A percentile compares a stretch with the other conserved stretches of the same genome.
Conservation (phyloP, 2,888 invertebrate species). For the Limnephilus auricula region DNA sequence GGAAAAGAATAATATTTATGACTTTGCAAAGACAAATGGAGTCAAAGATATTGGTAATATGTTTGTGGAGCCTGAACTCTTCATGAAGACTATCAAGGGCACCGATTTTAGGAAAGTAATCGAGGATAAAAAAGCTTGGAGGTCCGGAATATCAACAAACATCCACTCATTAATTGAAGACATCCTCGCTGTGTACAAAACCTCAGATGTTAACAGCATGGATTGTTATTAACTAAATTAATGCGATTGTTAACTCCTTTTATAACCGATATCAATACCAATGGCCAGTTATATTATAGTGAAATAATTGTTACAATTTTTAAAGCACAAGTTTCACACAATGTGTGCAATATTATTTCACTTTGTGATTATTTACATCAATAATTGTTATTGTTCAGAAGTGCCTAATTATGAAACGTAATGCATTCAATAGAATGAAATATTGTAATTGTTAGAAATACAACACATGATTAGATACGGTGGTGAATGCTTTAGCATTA, state of each 20-base stretch:
- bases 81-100: slow-evolving; percentile 77
- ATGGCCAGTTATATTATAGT: background rate
- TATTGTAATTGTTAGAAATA: background rate
- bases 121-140: slow-evolving; percentile 82
- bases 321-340: background rate
- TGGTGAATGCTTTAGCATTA: background rate
- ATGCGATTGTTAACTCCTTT: background rate
- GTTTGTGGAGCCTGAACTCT: slow-evolving; percentile 77
- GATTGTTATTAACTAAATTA: slow-evolving; percentile 82
- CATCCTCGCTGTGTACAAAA: slow-evolving; percentile 81
- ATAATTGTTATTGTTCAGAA: background rate
- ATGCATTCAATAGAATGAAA: background rate
- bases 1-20: slow-evolving; percentile 68
- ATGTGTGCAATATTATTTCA: slow-evolving; percentile 2
- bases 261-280: background rate
- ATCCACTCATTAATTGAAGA: slow-evolving; percentile 86
- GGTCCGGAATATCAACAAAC: slow-evolving; percentile 81
- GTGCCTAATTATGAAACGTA: background rate
- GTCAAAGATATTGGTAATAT: slow-evolving; percentile 71
- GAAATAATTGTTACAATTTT: background rate
- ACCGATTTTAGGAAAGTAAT: slow-evolving; percentile 80
- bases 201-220: slow-evolving; percentile 78
- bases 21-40: slow-evolving; percentile 70
- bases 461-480: background rate
- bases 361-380: background rate